Evolutionary conservation across 1,140 invertebrate species (phyloP), one percentile per base, ranked within the genome.

Genomic region (Ceratosolen fusciceps): DNA sequence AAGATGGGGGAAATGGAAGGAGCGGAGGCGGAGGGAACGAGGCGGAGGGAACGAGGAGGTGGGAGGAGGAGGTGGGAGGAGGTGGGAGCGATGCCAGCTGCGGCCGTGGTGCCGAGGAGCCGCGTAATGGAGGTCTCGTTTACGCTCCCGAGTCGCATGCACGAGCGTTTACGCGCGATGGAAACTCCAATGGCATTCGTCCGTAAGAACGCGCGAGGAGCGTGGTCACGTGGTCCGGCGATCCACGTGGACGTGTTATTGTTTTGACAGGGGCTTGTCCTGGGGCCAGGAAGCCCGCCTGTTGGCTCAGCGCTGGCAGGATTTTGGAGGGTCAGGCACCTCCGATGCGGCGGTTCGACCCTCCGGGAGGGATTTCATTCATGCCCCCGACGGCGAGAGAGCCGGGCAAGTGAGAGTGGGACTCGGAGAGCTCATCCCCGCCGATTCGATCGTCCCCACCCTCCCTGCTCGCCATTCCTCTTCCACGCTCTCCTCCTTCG

Each of bases 291-390:
- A n/a, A n/a, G n/a, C 82, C 73, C 74, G 16, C 24, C 29, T 71
- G 78, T 54, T 80, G 73, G 65, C 79, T 73, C 52, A 71, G 58
- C 62, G 54, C 26, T 77, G 77, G 82, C 82, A 83, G 77, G 80
- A 83, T 83, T 86, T 83, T 74, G 84, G 88, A 89, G 88, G 88
- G 88, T 90, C 88, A 83, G 81, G 81, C 85, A 86, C 86, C 87
- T 85, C 83, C 81, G 83, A 78, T 71, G 82, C 12, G 34, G 21
- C 54, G 26, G 34, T 37, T 9, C 73, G 84, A 87, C 87, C 86
- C 88, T 88, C 86, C 84, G 84, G 81, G 86, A 89, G 89, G 88
- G 88, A 90, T 89, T 89, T 88, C 88, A 90, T 90, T 90, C 89
- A 89, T 90, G 85, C 83, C 85, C 83, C 86, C 83, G 26, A 37